Conservation (phyloP, 2,113 vertebrate genomes). For the Pyxicephalus adspersus region DNA sequence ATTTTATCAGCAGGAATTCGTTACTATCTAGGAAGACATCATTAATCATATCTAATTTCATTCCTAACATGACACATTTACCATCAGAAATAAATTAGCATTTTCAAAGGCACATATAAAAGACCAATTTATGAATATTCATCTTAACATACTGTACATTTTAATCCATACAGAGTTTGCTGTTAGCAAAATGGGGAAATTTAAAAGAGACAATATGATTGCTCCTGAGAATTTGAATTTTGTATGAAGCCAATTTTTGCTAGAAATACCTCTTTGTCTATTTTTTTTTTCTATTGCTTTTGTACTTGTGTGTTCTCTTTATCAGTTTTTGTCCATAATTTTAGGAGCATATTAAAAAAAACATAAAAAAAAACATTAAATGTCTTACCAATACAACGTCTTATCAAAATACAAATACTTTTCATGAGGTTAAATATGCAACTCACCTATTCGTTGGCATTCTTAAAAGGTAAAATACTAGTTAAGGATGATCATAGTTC, state of each 20-base stretch:
- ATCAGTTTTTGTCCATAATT: no score
- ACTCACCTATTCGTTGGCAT: no score
- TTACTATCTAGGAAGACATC: slow-evolving; percentile 50
- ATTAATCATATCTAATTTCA: slow-evolving; percentile 62
- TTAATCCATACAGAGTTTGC: slow-evolving; percentile 56
- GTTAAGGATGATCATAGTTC: no score
- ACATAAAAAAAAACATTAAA: background rate
- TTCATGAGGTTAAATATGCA: no score
- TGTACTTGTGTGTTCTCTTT: background rate
- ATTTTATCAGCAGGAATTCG: slow-evolving; percentile 32
- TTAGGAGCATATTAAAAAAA: background rate
- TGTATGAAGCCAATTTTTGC: background rate
- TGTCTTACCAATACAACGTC: background rate
- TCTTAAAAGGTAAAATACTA: no score
- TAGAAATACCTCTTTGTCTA: background rate
- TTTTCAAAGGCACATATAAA: slow-evolving; percentile 44
- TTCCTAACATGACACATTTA: slow-evolving; percentile 54
- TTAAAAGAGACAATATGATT: slow-evolving; percentile 6
- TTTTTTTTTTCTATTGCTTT: background rate
- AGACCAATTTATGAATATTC: slow-evolving; percentile 43
- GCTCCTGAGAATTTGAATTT: slow-evolving; percentile 8
- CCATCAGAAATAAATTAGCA: slow-evolving; percentile 59
- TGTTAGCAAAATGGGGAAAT: slow-evolving; percentile 53
- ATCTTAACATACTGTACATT: background rate
- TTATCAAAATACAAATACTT: no score